Percentiles rank a stretch among this genome's conserved stretches.
phyloP scores from a whole-genome alignment of 1,140 invertebrate genomes.

The Neotoxoptera formosana region DNA sequence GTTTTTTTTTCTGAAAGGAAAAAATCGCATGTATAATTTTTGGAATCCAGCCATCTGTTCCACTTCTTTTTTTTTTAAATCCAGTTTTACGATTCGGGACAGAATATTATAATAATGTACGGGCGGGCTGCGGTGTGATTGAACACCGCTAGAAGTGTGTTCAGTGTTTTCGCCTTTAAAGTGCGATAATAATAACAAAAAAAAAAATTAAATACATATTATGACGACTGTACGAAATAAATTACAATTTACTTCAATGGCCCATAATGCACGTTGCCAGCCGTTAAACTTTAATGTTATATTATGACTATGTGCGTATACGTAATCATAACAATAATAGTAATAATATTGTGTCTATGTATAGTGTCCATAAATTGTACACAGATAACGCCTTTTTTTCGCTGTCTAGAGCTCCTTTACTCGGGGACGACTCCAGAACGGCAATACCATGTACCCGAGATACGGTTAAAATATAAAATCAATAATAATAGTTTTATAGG shows the following conservation, averaged over 20 bases:
- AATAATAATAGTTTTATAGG: background rate
- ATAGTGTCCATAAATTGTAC: background rate
- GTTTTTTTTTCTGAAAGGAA: background rate
- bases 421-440: background rate
- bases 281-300: background rate
- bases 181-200: background rate
- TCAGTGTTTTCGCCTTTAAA: background rate
- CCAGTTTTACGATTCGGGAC: background rate
- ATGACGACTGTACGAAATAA: background rate
- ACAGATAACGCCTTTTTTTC: background rate
- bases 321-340: background rate
- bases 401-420: background rate
- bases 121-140: background rate
- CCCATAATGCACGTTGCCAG: background rate
- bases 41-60: background rate
- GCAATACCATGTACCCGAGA: background rate
- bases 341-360: background rate
- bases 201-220: background rate
- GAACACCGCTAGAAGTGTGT: background rate
- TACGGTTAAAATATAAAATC: background rate
- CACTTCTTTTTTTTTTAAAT: background rate
- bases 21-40: background rate
- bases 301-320: background rate
- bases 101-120: background rate
- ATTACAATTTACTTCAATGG: background rate